Conservation (phyloP, 2,113 vertebrate species). For the Pseudois nayaur region DNA sequence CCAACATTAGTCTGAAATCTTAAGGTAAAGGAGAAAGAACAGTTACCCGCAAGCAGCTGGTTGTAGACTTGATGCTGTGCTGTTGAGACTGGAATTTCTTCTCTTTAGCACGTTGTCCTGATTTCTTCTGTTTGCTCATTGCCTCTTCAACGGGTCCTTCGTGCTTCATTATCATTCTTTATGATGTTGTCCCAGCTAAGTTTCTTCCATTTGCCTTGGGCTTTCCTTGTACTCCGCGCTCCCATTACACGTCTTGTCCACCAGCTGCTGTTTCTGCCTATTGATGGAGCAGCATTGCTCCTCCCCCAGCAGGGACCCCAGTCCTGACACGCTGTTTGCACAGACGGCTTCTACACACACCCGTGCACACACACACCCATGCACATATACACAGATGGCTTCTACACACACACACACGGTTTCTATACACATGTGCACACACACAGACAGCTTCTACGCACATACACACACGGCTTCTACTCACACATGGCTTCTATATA, state of each 20-base stretch:
- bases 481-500: neutral
- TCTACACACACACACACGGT: no score
- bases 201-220: slow-evolving; percentile 54
- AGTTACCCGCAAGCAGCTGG: neutral
- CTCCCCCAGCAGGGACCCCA: neutral
- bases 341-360: neutral
- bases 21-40: slow-evolving; percentile 23
- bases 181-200: slow-evolving; percentile 34
- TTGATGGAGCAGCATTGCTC: neutral
- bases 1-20: neutral
- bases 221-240: slow-evolving; percentile 45
- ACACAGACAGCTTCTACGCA: no score
- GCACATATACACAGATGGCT: rapidly evolving
- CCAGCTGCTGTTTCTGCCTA: slow-evolving; percentile 15
- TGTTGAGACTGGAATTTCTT: neutral
- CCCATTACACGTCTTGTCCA: slow-evolving; percentile 43
- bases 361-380: no score
- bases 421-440: no score
- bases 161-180: slow-evolving; percentile 36
- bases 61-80: neutral
- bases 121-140: slow-evolving; percentile 52
- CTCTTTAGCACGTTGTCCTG: slow-evolving; percentile 19
- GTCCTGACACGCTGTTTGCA: neutral
- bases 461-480: neutral
- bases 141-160: slow-evolving; percentile 44